phyloP scores from a whole-genome alignment of 2,888 invertebrate species.

The Pogonocherus hispidulus region DNA sequence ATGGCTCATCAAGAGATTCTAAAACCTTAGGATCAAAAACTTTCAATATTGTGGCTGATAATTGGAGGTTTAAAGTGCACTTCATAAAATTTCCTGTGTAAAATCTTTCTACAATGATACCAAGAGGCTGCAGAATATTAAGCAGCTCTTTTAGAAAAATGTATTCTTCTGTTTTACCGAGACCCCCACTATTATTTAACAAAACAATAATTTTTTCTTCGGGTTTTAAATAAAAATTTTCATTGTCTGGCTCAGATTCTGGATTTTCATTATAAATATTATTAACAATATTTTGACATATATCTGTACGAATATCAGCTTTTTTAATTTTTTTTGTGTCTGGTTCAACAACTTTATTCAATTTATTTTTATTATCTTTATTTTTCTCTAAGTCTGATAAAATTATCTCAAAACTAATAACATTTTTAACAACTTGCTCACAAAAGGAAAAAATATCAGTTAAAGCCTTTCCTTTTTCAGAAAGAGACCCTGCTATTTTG shows the following conservation, averaged over 20 bases:
- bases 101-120: conserved; percentile 51
- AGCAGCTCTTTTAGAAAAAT: conserved; percentile 69
- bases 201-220: conserved; percentile 73
- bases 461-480: conserved; percentile 74
- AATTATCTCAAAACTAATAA: conserved; percentile 73
- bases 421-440: conserved; percentile 69
- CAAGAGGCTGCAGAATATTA: conserved; percentile 53
- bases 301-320: conserved; percentile 12
- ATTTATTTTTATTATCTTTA: background rate
- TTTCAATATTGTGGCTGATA: conserved; percentile 77
- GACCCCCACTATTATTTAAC: conserved; percentile 82
- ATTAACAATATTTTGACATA: conserved; percentile 61
- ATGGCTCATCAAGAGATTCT: conserved; percentile 73
- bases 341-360: background rate
- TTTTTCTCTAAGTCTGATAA: conserved; percentile 70
- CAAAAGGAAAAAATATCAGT: conserved; percentile 72
- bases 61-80: conserved; percentile 39
- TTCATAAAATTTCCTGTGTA: conserved; percentile 54
- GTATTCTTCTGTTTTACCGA: conserved; percentile 82
- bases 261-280: background rate
- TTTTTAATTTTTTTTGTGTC: background rate
- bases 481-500: conserved; percentile 84
- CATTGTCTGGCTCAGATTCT: background rate
- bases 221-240: conserved; percentile 34
- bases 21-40: conserved; percentile 70